Base-by-base conservation (phyloP, 2,888 invertebrate species). In the Eledone cirrhosa region DNA sequence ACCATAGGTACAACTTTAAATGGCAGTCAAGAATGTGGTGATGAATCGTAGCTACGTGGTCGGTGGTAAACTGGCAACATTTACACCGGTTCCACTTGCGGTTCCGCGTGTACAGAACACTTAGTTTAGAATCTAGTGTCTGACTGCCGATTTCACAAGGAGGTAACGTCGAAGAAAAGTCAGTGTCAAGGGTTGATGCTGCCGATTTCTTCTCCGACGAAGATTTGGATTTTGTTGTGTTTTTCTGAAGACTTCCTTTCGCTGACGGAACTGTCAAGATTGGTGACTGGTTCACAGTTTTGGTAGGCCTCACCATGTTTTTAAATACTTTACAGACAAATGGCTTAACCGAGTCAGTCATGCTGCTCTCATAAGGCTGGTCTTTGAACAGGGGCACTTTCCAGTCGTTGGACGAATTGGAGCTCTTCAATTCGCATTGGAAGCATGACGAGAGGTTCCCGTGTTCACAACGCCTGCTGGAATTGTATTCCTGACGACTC, bases 1-100 rank as follows among this genome's bases (percentile, higher is more conserved):
- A 84, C 80, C 85, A 86, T 69, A 88, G 85, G 24, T 83, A 85
- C 24, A 88, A 83, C 19, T 87, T 83, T 77, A 88, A 83, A 80
- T 88, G 88, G 24, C 48, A 76, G 24, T 47, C 48, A n/a, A 76
- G 48, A 5, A 76, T 48, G 29, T 76, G 76, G 48, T 76, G 76
- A 27, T 76, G 76, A 27, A 76, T 48, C 14, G 76, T 76, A 14
- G 48, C 47, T 14, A 76, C 47, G 16, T 47, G 47, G 27, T 76
- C 76, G 11, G 76, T 76, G 41, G 47, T 76, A 19, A 76, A 76
- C 11, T 76, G 47, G 47, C 76, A 76, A 27, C 76, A 76, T 13
- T 76, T 76, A 24, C 76, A 76, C 2, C 76, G 76, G 4, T 76
- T 76, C 76, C 76, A 76, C 24, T 76, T 76, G 4, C 76, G 48